These are phyloP conservation scores for Tetraneura akinire DNA, from an alignment of 1,140 invertebrate species.

Conservation along the genomic window DNA sequence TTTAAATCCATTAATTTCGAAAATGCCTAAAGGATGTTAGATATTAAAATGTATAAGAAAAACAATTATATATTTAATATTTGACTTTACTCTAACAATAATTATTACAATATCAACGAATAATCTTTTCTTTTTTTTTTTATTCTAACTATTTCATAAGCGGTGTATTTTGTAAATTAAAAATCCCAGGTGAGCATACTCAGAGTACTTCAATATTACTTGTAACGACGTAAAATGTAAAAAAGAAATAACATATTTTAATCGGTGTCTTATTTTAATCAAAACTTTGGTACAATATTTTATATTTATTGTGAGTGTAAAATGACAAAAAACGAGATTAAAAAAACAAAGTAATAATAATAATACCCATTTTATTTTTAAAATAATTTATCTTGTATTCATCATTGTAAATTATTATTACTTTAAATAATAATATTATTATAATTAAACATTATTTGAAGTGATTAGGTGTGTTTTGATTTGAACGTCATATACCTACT, in stretches of 20 bases:
- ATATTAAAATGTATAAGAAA: not conserved
- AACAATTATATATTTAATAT: constrained; percentile 33
- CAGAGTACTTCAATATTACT: not conserved
- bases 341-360: too few species aligned
- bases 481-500: too few species aligned
- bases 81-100: not conserved
- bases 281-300: constrained; percentile 9
- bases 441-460: too few species aligned
- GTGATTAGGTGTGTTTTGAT: too few species aligned
- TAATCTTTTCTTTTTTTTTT: not conserved
- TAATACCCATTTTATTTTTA: too few species aligned
- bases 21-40: too few species aligned
- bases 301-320: not conserved
- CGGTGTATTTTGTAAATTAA: constrained; percentile 2
- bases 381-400: not conserved
- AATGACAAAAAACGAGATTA: constrained; percentile 20
- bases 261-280: constrained; percentile 10
- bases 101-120: not conserved
- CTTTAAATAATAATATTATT: not conserved
- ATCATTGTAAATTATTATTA: not conserved
- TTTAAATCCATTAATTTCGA: too few species aligned
- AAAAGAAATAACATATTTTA: constrained; percentile 1
- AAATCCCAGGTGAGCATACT: not conserved
- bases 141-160: not conserved
- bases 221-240: constrained; percentile 18